Evolutionary conservation across 2,888 invertebrate genomes (phyloP).

Genomic region (Marasmarcha lunaedactyla): DNA sequence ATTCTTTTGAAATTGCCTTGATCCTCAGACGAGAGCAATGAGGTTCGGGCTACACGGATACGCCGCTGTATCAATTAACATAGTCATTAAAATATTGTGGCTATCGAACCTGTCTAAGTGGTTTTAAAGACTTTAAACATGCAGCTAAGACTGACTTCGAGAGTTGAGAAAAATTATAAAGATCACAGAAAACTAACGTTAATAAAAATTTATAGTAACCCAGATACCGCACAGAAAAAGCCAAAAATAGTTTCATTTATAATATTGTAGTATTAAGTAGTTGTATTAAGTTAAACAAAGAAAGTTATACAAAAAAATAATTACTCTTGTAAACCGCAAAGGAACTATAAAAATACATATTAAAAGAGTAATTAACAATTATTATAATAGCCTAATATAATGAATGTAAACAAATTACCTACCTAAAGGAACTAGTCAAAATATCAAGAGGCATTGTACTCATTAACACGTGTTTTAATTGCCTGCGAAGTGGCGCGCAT

Average conservation of each 20-base stretch:
- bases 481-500: too few species aligned
- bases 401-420: conserved; percentile 2
- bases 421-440: neutral
- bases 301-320: too few species aligned
- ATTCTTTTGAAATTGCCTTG: conserved; percentile 27
- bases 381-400: conserved; percentile 5
- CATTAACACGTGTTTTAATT: neutral
- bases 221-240: too few species aligned
- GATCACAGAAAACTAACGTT: too few species aligned
- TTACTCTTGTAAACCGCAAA: too few species aligned
- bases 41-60: conserved; percentile 49
- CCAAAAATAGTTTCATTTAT: too few species aligned
- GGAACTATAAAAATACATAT: conserved; percentile 8
- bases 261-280: too few species aligned
- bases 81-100: conserved; percentile 32
- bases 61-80: conserved; percentile 55
- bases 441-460: neutral
- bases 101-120: conserved; percentile 21
- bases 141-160: too few species aligned
- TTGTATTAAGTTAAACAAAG: too few species aligned
- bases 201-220: too few species aligned
- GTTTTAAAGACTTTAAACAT: too few species aligned
- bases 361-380: too few species aligned
- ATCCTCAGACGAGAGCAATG: conserved; percentile 33
- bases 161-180: conserved; percentile 25